phyloP scores from a whole-genome alignment of 2,888 invertebrate species.

The Drosophila pullipes region DNA sequence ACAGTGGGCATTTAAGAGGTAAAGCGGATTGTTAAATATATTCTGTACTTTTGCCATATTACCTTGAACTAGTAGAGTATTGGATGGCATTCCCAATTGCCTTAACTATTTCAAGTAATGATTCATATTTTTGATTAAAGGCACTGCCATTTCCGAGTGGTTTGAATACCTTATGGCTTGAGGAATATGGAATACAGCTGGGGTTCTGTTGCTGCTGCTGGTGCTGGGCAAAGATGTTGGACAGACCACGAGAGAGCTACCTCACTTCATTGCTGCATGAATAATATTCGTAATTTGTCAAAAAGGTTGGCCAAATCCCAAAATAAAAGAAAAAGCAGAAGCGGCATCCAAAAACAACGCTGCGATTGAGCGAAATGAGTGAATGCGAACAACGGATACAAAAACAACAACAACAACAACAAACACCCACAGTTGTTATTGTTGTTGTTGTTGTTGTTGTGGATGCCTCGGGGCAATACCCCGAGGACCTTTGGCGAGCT shows the following conservation, averaged over 20 bases:
- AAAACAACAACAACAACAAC: constrained; percentile 30
- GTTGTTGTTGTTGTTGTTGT: constrained; percentile 7
- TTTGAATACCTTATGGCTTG: constrained; percentile 13
- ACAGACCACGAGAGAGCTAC: constrained; percentile 67
- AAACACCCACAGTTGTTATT: constrained; percentile 39
- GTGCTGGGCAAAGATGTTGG: constrained; percentile 46
- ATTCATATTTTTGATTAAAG: constrained; percentile 34
- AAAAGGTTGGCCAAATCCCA: constrained; percentile 80
- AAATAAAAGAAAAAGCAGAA: constrained; percentile 57
- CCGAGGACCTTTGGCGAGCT: constrained; percentile 80
- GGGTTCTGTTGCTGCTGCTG: constrained; percentile 23
- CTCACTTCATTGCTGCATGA: constrained; percentile 82
- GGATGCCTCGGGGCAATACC: constrained; percentile 67
- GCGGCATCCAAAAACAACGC: constrained; percentile 70
- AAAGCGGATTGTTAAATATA: not conserved
- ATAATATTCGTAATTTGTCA: constrained; percentile 83
- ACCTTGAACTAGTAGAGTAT: not conserved
- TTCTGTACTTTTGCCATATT: not conserved
- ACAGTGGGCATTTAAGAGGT: not conserved
- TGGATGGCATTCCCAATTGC: not conserved
- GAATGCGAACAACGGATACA: constrained; percentile 42
- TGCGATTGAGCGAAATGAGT: constrained; percentile 75
- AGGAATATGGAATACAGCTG: constrained; percentile 43
- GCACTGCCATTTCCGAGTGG: constrained; percentile 19
- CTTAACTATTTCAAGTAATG: constrained; percentile 23